Evolutionary conservation across 2,888 invertebrate genomes (phyloP).

Genomic region (Marronus borbonicus): DNA sequence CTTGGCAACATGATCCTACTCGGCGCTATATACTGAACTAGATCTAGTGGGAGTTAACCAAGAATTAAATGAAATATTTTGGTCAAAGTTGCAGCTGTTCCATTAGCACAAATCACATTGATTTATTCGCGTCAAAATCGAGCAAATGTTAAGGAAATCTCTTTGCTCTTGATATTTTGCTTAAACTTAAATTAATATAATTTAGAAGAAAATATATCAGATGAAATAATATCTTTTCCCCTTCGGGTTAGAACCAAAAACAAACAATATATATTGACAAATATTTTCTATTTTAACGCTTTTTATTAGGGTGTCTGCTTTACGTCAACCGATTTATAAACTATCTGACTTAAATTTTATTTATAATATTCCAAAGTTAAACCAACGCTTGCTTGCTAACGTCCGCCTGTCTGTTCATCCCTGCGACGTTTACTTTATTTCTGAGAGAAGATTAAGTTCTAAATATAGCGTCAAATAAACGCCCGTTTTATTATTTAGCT

Average conservation of each 20-base stretch:
- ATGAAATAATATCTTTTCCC: no score
- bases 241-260: no score
- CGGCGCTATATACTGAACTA: constrained; percentile 6
- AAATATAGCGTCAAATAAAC: constrained; percentile 39
- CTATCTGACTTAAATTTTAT: constrained; percentile 18
- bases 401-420: constrained; percentile 24
- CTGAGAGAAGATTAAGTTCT: constrained; percentile 26
- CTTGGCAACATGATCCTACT: constrained; percentile 33
- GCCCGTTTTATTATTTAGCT: constrained; percentile 39
- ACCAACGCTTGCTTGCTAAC: neutral
- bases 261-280: no score
- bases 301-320: neutral
- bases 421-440: constrained; percentile 26
- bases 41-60: constrained; percentile 49
- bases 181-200: neutral
- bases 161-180: neutral
- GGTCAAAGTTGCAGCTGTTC: constrained; percentile 54
- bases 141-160: neutral
- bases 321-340: constrained; percentile 31
- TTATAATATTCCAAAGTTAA: constrained; percentile 36
- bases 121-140: constrained; percentile 42
- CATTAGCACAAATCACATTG: constrained; percentile 49
- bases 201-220: neutral
- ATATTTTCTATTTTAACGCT: neutral
- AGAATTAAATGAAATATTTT: constrained; percentile 48